Percentiles rank a stretch among this genome's conserved stretches.
Evolutionary conservation across 2,888 invertebrate genomes (phyloP).

Genomic region (Cybosia mesomella): DNA sequence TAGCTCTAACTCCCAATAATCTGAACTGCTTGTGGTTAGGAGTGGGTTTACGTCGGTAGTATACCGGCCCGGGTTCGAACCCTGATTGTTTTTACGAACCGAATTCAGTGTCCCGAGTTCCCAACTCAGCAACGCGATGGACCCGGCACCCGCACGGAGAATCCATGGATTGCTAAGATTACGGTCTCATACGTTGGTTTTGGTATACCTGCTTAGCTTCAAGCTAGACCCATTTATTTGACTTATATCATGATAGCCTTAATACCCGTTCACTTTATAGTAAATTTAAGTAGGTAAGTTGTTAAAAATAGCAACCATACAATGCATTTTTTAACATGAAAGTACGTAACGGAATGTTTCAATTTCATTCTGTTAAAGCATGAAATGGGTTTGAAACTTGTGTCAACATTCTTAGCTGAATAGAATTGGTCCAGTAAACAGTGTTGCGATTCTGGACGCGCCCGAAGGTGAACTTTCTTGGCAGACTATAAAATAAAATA

Average conservation of each 20-base stretch:
- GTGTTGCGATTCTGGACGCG: slow-evolving; percentile 19
- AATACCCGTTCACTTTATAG: neutral
- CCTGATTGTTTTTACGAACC: neutral
- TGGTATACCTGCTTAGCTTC: neutral
- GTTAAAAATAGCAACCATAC: neutral
- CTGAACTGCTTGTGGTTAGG: too few species aligned
- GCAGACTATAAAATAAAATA: slow-evolving; percentile 7
- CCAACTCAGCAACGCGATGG: too few species aligned
- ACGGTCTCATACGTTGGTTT: too few species aligned
- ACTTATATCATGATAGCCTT: too few species aligned
- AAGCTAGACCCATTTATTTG: too few species aligned
- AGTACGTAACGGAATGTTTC: slow-evolving; percentile 54
- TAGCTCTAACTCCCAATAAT: too few species aligned
- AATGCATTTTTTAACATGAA: neutral
- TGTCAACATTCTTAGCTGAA: slow-evolving; percentile 57
- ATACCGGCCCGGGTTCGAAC: too few species aligned
- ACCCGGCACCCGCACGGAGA: too few species aligned
- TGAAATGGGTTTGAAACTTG: slow-evolving; percentile 47
- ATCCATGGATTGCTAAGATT: too few species aligned
- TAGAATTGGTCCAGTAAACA: slow-evolving; percentile 65
- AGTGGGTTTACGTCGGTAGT: too few species aligned
- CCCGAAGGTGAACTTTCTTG: neutral
- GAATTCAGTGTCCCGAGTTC: neutral
- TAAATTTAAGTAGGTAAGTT: neutral
- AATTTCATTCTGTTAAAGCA: slow-evolving; percentile 50